Base-by-base conservation (phyloP, 2,797 vertebrate genomes). In the Alcedo atthis region DNA sequence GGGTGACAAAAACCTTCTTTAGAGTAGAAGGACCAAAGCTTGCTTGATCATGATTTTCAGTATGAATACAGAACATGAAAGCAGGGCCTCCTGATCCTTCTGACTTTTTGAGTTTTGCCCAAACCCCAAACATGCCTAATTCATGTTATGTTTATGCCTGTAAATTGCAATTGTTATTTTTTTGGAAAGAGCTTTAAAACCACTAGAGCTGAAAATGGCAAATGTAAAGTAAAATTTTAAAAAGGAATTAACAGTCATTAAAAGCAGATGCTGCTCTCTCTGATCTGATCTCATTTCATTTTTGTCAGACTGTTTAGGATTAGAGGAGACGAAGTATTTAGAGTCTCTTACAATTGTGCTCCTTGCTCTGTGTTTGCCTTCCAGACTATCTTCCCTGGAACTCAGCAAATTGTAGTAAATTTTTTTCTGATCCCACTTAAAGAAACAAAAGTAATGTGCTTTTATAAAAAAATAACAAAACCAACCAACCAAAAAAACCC, bases 191-290 rank as follows among this genome's bases (percentile, higher is more conserved):
- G 14, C 14, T 46, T 94, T 89, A 83, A 59, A 87, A 82, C 20
- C 20, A 68, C 40, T 86, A 30, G 30, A 76, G 53, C 33, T 40
- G 35, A 81, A 92, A 91, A 88, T 30, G 53, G 35, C 19, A 83
- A 94, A 90, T 70, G 15, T 48, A 58, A 92, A 87, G 51, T 73
- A 54, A 28, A 15, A 13, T 24, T 88, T 94, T 93, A 35, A 48
- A 74, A 85, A 83, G 57, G 49, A 93, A 87, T 90, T 90, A 81
- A 43, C 30, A 76, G 55, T 86, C 90, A 92, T 94, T 93, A 89
- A 83, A 12, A 85, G 33, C 92, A 93, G 74, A 93, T 93, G 70
- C 30, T 92, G 8, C 79, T 86, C 62, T 82, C 62, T 90, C 79
- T 87, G 64, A 81, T 87, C 67, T 58, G 74, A 80, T 87, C 46